These are phyloP conservation scores for Antheraea mylitta DNA, from an alignment of 1,140 invertebrate species.

Conservation along the genomic window DNA sequence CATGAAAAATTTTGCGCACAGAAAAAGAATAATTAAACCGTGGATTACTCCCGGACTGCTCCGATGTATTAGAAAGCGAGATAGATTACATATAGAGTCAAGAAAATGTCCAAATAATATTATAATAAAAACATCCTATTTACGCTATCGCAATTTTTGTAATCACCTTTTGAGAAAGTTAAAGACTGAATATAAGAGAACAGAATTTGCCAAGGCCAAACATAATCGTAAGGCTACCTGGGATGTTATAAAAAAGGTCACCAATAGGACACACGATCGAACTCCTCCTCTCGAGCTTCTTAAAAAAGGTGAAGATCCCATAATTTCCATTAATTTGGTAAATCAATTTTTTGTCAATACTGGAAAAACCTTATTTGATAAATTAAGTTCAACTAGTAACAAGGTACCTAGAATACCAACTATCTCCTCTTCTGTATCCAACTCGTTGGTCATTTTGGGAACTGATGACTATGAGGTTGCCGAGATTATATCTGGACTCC, in stretches of 20 bases:
- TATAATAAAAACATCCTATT: not conserved
- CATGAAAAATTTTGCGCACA: not conserved
- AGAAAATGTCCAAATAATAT: not conserved
- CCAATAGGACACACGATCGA: not conserved
- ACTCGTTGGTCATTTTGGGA: not conserved
- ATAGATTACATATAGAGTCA: not conserved
- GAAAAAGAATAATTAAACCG: conserved; percentile 2
- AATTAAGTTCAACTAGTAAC: not conserved
- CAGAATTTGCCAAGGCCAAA: not conserved
- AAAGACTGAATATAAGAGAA: conserved; percentile 1
- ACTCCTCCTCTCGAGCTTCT: not conserved
- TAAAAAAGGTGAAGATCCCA: not conserved
- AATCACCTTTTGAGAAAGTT: not conserved
- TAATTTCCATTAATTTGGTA: not conserved
- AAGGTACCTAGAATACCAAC: too few relatives aligned
- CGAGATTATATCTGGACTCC: not conserved
- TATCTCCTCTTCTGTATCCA: not conserved
- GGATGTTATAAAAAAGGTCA: not conserved
- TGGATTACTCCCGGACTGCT: not conserved
- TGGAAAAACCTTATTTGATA: not conserved
- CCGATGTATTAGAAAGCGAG: conserved; percentile 1
- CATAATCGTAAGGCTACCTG: not conserved
- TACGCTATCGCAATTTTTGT: conserved; percentile 7
- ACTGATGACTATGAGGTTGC: not conserved
- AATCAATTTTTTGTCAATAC: not conserved